These are phyloP conservation scores for Gallinago undulata DNA, from an alignment of 2,113 vertebrate genomes.

Conservation along the genomic window DNA sequence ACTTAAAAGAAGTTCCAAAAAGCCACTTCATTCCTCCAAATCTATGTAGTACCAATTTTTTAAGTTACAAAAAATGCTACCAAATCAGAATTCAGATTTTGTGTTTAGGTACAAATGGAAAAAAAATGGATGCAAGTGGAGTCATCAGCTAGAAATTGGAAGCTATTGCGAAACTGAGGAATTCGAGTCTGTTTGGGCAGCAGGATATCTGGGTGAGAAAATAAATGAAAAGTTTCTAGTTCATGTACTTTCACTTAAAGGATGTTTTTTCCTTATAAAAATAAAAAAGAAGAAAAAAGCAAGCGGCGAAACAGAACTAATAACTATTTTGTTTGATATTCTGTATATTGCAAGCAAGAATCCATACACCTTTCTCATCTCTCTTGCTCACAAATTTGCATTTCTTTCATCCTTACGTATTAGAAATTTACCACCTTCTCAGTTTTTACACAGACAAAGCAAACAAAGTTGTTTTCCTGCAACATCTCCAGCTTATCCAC, in stretches of 20 bases:
- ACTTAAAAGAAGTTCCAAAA: neutral
- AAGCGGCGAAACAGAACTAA: neutral
- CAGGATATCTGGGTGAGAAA: neutral
- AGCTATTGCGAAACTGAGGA: neutral
- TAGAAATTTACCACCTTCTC: neutral
- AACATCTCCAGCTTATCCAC: neutral
- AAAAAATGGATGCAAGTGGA: neutral
- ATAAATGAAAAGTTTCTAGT: neutral
- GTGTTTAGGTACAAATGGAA: neutral
- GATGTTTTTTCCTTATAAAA: neutral
- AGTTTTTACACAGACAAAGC: neutral
- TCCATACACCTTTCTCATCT: neutral
- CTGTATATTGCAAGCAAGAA: neutral
- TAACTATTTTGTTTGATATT: neutral
- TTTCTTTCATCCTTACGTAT: neutral
- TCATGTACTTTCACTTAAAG: neutral
- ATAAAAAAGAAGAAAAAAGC: neutral
- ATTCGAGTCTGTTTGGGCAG: neutral
- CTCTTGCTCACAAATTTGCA: neutral
- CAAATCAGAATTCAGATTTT: neutral
- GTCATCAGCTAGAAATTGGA: neutral
- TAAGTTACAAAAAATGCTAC: neutral
- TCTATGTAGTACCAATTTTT: neutral
- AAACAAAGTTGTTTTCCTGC: neutral
- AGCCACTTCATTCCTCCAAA: neutral